Base-by-base conservation (phyloP, 2,888 invertebrate genomes). In the Diogma glabrata region DNA sequence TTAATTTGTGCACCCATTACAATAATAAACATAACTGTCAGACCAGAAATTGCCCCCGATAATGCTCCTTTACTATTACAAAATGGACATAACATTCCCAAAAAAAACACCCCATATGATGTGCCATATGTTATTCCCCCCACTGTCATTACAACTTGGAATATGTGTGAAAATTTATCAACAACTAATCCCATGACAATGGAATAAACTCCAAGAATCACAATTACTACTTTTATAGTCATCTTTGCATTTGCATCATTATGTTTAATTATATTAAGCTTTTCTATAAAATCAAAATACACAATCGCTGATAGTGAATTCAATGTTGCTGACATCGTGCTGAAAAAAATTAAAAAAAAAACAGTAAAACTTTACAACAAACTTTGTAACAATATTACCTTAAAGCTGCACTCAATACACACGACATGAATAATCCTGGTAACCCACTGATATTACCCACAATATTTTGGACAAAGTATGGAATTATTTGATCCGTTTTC, bases 91-190 rank as follows among this genome's bases (percentile, higher is more conserved):
- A 81, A 64, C 70, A 81, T 75, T 17, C 81, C 81, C 12, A 81
- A 63, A n/a, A 76, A 72, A 59, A 81, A 81, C 5, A 79, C 70
- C 3, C 80, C 81, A 54, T 79, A 74, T 2, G 78, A 73, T 7
- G 77, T 77, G 6, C 80, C 78, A 2, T 77, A 64, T 3, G 66
- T 61, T 20, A 72, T 62, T 4, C 70, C 71, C 52, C 64, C 60
- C 12, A 67, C 60, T n/a, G 65, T 67, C 10, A 64, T 53, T 2
- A 65, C 58, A n/a, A 66, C 60, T 64, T 72, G 71, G 14, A 75
- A 54, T 19, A 75, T 65, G 12, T 69, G 67, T 26, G 70, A 70
- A 9, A 74, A 60, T 16, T 64, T 59, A 10, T 72, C 57, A 12
- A 60, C 61, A 23, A 63, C 48, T 28, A 61, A 59, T 26, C 62